phyloP scores from a whole-genome alignment of 2,888 invertebrate genomes.

The Drosophila mimica region DNA sequence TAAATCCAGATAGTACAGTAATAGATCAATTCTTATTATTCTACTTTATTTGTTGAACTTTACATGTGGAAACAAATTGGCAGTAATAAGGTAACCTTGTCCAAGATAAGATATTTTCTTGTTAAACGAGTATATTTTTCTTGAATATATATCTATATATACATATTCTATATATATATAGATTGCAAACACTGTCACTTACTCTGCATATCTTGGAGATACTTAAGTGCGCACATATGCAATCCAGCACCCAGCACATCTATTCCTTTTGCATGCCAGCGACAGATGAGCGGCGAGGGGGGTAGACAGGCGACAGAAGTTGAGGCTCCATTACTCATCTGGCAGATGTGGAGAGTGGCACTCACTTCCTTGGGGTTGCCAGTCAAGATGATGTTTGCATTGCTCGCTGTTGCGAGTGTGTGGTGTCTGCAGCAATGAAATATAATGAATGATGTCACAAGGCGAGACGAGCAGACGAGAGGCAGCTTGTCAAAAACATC shows the following conservation, averaged over 20 bases:
- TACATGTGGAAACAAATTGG: background rate
- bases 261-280: slow-evolving; percentile 46
- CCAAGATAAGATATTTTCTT: background rate
- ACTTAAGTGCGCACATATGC: slow-evolving; percentile 24
- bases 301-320: slow-evolving; percentile 24
- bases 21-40: background rate
- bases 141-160: too few relatives aligned
- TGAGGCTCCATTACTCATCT: slow-evolving; percentile 66
- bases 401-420: slow-evolving; percentile 20
- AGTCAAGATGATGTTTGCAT: slow-evolving; percentile 62
- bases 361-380: slow-evolving; percentile 23
- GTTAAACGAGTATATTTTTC: background rate
- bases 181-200: background rate
- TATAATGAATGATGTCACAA: slow-evolving; percentile 76
- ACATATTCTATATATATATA: background rate
- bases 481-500: slow-evolving; percentile 71
- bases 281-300: slow-evolving; percentile 3
- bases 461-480: slow-evolving; percentile 32
- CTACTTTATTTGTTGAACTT: background rate
- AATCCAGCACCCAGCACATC: slow-evolving; percentile 4
- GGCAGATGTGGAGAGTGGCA: slow-evolving; percentile 22
- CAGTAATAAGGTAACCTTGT: background rate
- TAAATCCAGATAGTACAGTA: background rate
- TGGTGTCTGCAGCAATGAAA: slow-evolving; percentile 63
- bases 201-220: slow-evolving; percentile 1